Evolutionary conservation across 2,888 invertebrate genomes (phyloP).

Genomic region (Agonopterix arenella): DNA sequence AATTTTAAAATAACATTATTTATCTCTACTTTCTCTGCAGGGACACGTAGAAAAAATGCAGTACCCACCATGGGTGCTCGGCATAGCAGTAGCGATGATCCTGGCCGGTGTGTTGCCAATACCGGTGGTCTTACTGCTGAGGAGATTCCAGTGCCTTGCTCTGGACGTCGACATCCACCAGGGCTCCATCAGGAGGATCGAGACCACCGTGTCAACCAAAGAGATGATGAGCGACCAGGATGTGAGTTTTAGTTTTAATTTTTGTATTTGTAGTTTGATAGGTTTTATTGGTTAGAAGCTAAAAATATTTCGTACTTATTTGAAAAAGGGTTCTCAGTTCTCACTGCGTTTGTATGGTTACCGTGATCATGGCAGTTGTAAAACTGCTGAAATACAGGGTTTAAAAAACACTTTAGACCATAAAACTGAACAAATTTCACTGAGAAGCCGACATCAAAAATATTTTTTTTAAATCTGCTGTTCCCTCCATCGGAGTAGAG

Average conservation of each 20-base stretch:
- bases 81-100: slow-evolving; percentile 85
- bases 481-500: no score
- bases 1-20: no score
- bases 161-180: slow-evolving; percentile 94
- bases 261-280: not conserved
- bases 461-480: no score
- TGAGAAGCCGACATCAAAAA: no score
- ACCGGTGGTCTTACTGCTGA: slow-evolving; percentile 88
- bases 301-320: no score
- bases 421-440: no score
- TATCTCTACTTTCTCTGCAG: slow-evolving; percentile 53
- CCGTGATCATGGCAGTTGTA: no score
- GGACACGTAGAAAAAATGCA: slow-evolving; percentile 81
- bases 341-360: no score
- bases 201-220: slow-evolving; percentile 94
- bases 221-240: slow-evolving; percentile 97
- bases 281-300: not conserved
- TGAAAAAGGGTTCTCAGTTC: no score
- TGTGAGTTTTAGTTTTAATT: slow-evolving; percentile 77
- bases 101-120: slow-evolving; percentile 90
- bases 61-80: slow-evolving; percentile 91
- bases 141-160: slow-evolving; percentile 92
- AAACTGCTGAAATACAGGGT: no score
- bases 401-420: no score
- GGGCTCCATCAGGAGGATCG: slow-evolving; percentile 93